Evolutionary conservation across 2,888 invertebrate species (phyloP).

Genomic region (Drosophila peninsularis): DNA sequence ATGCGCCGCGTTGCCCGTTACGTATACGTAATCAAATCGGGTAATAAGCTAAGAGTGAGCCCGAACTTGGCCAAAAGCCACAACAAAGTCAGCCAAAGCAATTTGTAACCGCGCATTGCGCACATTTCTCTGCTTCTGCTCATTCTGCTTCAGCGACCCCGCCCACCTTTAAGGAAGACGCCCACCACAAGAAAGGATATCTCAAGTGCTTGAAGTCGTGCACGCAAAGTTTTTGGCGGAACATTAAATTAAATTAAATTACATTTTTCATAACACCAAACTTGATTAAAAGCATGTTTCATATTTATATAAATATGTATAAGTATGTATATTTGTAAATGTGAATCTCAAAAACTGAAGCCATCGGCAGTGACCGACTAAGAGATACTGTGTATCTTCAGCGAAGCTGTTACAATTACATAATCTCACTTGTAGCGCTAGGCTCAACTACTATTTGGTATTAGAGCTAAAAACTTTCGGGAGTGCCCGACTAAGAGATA

Average conservation of each 20-base stretch:
- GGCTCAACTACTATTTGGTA: too few species aligned
- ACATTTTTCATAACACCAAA: conserved; percentile 49
- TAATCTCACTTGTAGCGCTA: too few species aligned
- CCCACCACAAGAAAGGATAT: conserved; percentile 69
- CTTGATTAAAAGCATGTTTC: conserved; percentile 18
- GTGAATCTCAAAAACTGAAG: too few species aligned
- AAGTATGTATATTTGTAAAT: too few species aligned
- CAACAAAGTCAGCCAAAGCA: conserved; percentile 63
- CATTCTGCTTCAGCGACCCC: not conserved
- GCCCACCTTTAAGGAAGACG: not conserved
- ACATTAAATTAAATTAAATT: conserved; percentile 48
- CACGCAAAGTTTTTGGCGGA: conserved; percentile 25
- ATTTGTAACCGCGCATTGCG: conserved; percentile 52
- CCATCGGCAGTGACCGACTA: too few species aligned
- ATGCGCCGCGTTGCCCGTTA: conserved; percentile 10
- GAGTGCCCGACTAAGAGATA: too few species aligned
- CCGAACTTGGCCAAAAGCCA: conserved; percentile 48
- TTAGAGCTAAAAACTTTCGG: too few species aligned
- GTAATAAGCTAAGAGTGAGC: conserved; percentile 42
- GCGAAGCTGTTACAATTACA: too few species aligned
- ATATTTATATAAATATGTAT: too few species aligned
- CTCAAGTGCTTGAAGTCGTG: conserved; percentile 33
- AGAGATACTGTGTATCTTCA: too few species aligned
- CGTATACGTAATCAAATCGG: conserved; percentile 53
- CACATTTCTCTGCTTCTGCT: conserved; percentile 27